Base-by-base conservation (phyloP, 2,888 invertebrate species). In the Dicranocentrus wangi region DNA sequence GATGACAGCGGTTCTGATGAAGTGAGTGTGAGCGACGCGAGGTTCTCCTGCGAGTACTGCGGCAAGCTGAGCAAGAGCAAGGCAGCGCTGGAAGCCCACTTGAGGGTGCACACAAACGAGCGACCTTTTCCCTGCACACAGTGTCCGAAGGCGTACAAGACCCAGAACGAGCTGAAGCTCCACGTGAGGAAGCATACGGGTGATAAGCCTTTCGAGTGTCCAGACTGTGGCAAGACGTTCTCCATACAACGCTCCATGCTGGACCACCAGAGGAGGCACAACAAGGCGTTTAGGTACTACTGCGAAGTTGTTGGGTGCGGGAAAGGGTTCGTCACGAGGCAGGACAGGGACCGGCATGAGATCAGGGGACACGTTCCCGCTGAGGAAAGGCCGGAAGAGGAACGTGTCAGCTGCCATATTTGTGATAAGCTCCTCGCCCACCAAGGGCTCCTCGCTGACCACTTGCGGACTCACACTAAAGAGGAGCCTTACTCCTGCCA, bases 381-480 rank as follows among this genome's bases (percentile, higher is more conserved):
- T 39, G 32, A 28, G 10, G 15, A 39, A 8, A 19, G 63, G 1
- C 63, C 63, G 17, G 25, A 13, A 13, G 51, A 19, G 8, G 10
- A 23, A 25, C n/a, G n/a, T 1, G n/a, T 28, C 1, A 8, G 8
- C 17, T 65, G 71, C 43, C 17, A 19, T 25, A 21, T 25, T 39
- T 75, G 75, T 17, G 17, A 21, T 1, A 75, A 55, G 55, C 17
- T 7, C 2, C 42, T 32, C 10, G 19, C 65, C 1, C 55, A 53
- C 13, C 28, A 28, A 2, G 51, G 39, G 7, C 25, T 28, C 8
- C 13, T 66, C 8, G n/a, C 5, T 1, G 43, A 39, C 3, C 75
- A 75, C 42, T 39, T 75, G 25, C 61, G 61, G 25, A 53, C 23
- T 13, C 43, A 60, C 17, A 42, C 42, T 25, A 43, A 60, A 13